phyloP scores from a whole-genome alignment of 2,113 vertebrate species.

The Lepisosteus oculatus region DNA sequence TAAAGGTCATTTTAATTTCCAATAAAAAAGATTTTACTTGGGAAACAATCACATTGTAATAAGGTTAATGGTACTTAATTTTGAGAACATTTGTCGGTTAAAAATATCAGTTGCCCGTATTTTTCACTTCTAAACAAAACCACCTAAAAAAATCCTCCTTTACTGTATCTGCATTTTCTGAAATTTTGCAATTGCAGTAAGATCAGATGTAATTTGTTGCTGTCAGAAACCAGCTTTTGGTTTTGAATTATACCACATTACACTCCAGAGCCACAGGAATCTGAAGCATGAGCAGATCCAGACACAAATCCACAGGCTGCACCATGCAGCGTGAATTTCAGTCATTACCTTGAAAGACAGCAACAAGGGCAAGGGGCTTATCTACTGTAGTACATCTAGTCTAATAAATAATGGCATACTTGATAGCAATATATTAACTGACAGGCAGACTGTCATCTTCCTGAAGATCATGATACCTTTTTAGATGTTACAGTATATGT shows the following conservation, averaged over 20 bases:
- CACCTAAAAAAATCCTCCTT: neutral
- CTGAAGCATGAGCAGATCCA: conserved; percentile 11
- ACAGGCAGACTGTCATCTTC: conserved; percentile 41
- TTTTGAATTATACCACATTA: conserved; percentile 34
- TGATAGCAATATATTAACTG: conserved; percentile 45
- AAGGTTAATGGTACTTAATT: no score
- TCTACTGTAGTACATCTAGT: conserved; percentile 50
- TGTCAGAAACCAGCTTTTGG: conserved; percentile 25
- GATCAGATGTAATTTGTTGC: conserved; percentile 26
- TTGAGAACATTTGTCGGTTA: no score
- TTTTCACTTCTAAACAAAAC: no score
- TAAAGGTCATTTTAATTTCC: no score
- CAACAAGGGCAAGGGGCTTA: conserved; percentile 54
- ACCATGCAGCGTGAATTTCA: conserved; percentile 44
- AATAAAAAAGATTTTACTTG: no score
- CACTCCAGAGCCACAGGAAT: conserved; percentile 27
- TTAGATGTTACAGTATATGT: conserved; percentile 30
- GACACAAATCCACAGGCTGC: conserved; percentile 26
- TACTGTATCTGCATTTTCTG: conserved; percentile 30
- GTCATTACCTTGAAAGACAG: conserved; percentile 58
- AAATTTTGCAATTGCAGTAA: conserved; percentile 11
- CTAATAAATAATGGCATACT: conserved; percentile 61
- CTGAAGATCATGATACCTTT: conserved; percentile 39
- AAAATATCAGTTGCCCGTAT: no score
- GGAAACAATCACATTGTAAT: no score